These are phyloP conservation scores for Falco peregrinus DNA, from an alignment of 2,797 vertebrate genomes.

Conservation along the genomic window DNA sequence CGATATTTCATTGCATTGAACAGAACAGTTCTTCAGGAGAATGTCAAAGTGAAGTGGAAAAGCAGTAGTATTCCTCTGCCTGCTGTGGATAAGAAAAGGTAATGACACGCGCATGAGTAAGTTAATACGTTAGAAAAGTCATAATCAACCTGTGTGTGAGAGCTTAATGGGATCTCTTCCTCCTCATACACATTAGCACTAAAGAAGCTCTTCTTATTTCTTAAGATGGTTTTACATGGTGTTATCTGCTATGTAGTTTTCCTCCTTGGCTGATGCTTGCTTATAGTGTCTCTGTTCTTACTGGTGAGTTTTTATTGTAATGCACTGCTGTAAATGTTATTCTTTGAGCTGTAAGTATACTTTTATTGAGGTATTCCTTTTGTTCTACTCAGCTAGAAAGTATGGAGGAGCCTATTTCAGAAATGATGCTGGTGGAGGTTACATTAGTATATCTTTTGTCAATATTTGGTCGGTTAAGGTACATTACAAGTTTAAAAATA, in stretches of 20 bases:
- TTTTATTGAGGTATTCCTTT: background rate
- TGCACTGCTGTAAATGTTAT: background rate
- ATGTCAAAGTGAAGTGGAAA: constrained; percentile 91
- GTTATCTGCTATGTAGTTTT: background rate
- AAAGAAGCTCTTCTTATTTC: background rate
- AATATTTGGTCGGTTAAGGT: background rate
- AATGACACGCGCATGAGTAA: background rate
- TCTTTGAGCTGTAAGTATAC: background rate
- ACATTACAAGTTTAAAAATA: background rate
- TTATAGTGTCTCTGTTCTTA: background rate
- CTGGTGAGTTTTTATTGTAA: background rate
- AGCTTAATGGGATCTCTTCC: background rate
- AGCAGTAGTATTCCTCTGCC: constrained; percentile 84
- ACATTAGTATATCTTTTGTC: background rate
- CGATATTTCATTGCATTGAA: constrained; percentile 96
- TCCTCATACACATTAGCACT: background rate
- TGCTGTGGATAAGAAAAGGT: constrained; percentile 93
- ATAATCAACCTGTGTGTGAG: background rate
- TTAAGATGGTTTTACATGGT: background rate
- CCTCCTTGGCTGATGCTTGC: background rate
- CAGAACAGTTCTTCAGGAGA: constrained; percentile 94
- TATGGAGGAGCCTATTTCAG: background rate
- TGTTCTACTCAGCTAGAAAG: background rate
- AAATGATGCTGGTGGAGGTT: background rate
- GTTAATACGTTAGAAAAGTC: background rate